Percentiles rank a stretch among this genome's conserved stretches.
Evolutionary conservation across 1,140 invertebrate species (phyloP).

Genomic region (Lucilia sericata): DNA sequence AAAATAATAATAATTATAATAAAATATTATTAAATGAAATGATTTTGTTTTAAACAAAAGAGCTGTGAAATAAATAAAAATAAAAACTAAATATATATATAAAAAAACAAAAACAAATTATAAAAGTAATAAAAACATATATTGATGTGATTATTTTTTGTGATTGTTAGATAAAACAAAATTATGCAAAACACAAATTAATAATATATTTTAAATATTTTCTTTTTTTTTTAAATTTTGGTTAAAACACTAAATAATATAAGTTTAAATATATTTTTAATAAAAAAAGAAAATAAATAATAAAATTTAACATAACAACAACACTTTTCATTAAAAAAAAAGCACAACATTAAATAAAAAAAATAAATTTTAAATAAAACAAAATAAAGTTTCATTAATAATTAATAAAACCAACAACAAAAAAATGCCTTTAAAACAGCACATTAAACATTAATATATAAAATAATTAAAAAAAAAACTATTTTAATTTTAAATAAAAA

Average conservation of each 20-base stretch:
- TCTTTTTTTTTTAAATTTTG: background rate
- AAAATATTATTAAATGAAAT: background rate
- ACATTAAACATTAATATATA: background rate
- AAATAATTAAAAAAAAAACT: slow-evolving; percentile 3
- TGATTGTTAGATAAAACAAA: slow-evolving; percentile 32
- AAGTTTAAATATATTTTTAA: background rate
- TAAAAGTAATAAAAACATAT: background rate
- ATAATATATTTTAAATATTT: background rate
- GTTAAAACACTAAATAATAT: background rate
- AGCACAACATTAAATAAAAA: slow-evolving; percentile 21
- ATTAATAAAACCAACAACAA: background rate
- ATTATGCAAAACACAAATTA: slow-evolving; percentile 11
- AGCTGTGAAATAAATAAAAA: slow-evolving; percentile 34
- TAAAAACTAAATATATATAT: slow-evolving; percentile 1
- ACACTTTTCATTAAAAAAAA: slow-evolving; percentile 29
- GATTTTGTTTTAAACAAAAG: slow-evolving; percentile 30
- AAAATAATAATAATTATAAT: background rate
- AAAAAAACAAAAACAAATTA: slow-evolving; percentile 13
- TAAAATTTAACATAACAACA: background rate
- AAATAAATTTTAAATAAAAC: background rate
- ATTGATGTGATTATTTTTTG: slow-evolving; percentile 40
- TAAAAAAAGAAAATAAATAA: background rate
- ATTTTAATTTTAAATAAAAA: background rate
- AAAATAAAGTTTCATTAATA: background rate
- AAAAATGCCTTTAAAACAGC: slow-evolving; percentile 16